A percentile compares a stretch with the other conserved stretches of the same genome.
Conservation (phyloP, 2,888 invertebrate species). For the Oxystoma pomonae region DNA sequence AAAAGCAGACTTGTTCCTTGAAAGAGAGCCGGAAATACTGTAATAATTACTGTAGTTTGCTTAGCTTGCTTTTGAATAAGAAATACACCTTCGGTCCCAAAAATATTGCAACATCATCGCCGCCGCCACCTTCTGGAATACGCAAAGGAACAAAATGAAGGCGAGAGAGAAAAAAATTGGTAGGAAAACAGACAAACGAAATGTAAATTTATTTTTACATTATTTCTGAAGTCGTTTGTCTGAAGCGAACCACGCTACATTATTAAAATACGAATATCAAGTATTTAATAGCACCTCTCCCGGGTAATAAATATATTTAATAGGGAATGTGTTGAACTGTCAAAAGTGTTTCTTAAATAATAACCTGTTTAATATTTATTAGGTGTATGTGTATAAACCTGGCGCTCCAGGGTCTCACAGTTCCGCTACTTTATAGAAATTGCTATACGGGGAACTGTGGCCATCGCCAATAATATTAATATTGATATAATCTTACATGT, state of each 20-base stretch:
- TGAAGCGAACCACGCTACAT: not conserved
- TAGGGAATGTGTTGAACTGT: conserved; percentile 30
- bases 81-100: no score
- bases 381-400: conserved; percentile 7
- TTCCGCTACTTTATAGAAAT: no score
- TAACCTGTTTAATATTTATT: conserved; percentile 29
- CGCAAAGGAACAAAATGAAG: not conserved
- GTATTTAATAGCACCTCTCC: not conserved
- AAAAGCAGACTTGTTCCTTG: no score
- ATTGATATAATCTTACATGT: no score
- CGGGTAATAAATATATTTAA: conserved; percentile 29
- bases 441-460: no score
- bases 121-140: not conserved
- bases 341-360: conserved; percentile 23
- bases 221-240: not conserved
- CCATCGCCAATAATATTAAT: no score
- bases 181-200: not conserved
- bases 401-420: not conserved
- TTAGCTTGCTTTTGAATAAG: no score
- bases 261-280: not conserved
- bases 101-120: no score
- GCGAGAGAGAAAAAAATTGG: not conserved
- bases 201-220: not conserved
- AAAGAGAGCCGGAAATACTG: no score
- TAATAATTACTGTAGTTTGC: no score